These are phyloP conservation scores for Epicauta chinensis DNA, from an alignment of 1,140 invertebrate genomes.

Conservation along the genomic window DNA sequence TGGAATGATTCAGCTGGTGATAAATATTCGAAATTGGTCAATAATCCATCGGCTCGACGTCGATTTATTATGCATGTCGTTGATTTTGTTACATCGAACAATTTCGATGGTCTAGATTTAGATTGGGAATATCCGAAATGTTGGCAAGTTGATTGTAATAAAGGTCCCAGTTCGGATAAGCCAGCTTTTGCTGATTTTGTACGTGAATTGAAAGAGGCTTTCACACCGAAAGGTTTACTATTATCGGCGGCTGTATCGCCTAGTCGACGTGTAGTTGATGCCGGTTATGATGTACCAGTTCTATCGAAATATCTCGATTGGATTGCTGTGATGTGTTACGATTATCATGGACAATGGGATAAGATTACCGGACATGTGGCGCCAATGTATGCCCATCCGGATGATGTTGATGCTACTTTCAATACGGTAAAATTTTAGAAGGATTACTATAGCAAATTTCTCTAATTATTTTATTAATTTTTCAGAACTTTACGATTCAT, in stretches of 20 bases:
- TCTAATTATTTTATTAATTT: neutral
- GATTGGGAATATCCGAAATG: constrained; percentile 73
- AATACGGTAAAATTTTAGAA: constrained; percentile 55
- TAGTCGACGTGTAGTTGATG: constrained; percentile 48
- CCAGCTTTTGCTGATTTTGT: constrained; percentile 48
- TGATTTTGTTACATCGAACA: constrained; percentile 56
- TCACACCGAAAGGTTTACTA: constrained; percentile 47
- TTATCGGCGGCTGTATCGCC: constrained; percentile 55
- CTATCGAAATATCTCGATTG: constrained; percentile 70
- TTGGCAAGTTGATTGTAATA: constrained; percentile 57
- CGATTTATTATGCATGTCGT: constrained; percentile 56
- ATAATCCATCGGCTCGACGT: constrained; percentile 48
- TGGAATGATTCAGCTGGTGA: constrained; percentile 63
- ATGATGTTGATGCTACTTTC: constrained; percentile 67
- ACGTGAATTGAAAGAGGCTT: constrained; percentile 50
- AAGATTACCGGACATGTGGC: constrained; percentile 83
- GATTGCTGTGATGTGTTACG: constrained; percentile 88
- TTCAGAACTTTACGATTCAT: constrained; percentile 70
- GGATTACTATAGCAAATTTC: neutral
- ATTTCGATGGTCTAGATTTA: constrained; percentile 64
- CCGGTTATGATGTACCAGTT: constrained; percentile 66
- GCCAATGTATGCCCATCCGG: constrained; percentile 68
- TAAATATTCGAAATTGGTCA: constrained; percentile 58
- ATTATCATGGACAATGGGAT: constrained; percentile 88
- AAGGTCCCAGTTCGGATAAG: constrained; percentile 53